phyloP scores from a whole-genome alignment of 2,797 vertebrate genomes.

The Gobionotothen gibberifrons region DNA sequence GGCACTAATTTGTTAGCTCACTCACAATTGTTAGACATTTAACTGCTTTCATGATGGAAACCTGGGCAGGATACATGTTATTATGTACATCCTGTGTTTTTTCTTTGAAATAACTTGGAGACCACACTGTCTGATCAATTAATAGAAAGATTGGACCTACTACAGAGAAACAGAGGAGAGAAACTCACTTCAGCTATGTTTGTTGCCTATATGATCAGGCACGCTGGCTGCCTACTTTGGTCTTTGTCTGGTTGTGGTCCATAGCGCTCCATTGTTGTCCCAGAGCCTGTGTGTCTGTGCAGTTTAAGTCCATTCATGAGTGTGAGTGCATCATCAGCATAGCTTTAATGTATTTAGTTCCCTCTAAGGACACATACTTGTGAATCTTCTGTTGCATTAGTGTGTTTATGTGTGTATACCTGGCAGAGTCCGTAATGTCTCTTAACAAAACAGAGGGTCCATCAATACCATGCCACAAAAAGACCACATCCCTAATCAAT shows the following conservation, averaged over 20 bases:
- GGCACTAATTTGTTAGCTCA: background rate
- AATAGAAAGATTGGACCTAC: background rate
- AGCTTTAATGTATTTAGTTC: slow-evolving; percentile 50
- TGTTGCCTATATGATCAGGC: slow-evolving; percentile 37
- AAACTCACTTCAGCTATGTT: slow-evolving; percentile 2
- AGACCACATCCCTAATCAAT: background rate
- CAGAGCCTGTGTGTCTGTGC: slow-evolving; percentile 41
- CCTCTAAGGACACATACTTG: slow-evolving; percentile 18
- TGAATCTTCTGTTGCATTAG: background rate
- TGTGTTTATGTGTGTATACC: background rate
- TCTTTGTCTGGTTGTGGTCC: slow-evolving; percentile 52
- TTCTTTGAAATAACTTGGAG: background rate
- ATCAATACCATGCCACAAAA: background rate
- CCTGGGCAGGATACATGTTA: background rate
- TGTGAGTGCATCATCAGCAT: slow-evolving; percentile 70
- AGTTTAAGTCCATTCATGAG: slow-evolving; percentile 65
- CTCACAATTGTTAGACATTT: too few species aligned
- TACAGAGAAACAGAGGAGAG: background rate
- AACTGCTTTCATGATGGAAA: background rate
- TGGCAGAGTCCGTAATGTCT: background rate
- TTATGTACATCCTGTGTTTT: background rate
- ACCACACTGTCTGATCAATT: background rate
- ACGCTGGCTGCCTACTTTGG: slow-evolving; percentile 23
- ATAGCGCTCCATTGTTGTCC: slow-evolving; percentile 72
- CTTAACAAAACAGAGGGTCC: background rate